Conservation (phyloP, 2,888 invertebrate genomes). For the Diarsia mendica region DNA sequence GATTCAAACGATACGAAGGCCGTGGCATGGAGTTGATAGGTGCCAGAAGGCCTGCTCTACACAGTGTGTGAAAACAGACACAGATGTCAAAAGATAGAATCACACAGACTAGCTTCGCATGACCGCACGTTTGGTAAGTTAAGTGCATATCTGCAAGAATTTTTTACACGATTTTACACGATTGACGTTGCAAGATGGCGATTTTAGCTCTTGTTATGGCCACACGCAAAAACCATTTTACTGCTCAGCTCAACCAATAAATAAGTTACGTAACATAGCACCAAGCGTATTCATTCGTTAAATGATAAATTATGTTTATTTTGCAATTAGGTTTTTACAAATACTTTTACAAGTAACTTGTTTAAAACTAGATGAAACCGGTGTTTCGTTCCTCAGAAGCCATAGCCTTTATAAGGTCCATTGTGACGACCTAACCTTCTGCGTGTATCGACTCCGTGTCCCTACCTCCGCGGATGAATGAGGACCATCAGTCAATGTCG, state of each 20-base stretch:
- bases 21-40: background rate
- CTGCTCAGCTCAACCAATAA: background rate
- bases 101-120: background rate
- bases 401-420: too few species aligned
- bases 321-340: too few species aligned
- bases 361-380: too few species aligned
- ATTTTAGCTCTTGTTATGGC: background rate
- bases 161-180: background rate
- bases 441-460: background rate
- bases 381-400: too few species aligned
- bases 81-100: background rate
- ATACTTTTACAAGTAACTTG: too few species aligned
- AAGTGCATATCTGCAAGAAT: background rate
- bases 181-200: background rate
- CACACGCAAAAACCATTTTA: background rate
- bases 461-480: conserved; percentile 62
- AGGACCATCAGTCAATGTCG: conserved; percentile 67
- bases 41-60: conserved; percentile 9
- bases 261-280: background rate
- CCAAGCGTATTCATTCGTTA: background rate
- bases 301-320: too few species aligned
- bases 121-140: background rate
- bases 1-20: conserved; percentile 36
- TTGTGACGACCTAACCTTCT: conserved; percentile 4
- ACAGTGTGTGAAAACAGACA: background rate